These are phyloP conservation scores for Dromius quadrimaculatus DNA, from an alignment of 2,888 invertebrate genomes.

Conservation along the genomic window DNA sequence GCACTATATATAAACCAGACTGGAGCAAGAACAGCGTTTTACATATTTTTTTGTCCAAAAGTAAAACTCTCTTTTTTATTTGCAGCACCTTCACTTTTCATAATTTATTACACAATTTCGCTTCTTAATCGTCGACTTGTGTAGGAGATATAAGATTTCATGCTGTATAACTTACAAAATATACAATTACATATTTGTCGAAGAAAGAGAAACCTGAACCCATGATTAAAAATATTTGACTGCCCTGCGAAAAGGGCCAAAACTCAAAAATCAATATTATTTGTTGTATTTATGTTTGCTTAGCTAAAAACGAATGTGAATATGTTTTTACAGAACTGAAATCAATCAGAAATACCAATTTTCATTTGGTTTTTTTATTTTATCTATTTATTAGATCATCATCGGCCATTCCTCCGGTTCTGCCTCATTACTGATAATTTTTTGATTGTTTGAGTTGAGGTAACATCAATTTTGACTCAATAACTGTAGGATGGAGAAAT, in stretches of 20 bases:
- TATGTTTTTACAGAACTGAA: too few species aligned
- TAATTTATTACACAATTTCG: constrained; percentile 44
- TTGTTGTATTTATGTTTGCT: too few species aligned
- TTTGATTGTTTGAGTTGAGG: constrained; percentile 18
- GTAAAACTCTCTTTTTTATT: constrained; percentile 35
- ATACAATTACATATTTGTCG: constrained; percentile 19
- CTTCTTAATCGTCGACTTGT: constrained; percentile 27
- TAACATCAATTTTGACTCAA: constrained; percentile 15
- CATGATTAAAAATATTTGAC: too few species aligned
- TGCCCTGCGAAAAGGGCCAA: too few species aligned
- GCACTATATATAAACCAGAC: not conserved
- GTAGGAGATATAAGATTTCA: constrained; percentile 37
- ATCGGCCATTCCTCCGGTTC: too few species aligned
- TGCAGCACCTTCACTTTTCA: constrained; percentile 41
- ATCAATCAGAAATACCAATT: too few species aligned
- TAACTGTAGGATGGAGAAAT: constrained; percentile 5
- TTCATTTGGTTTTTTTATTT: too few species aligned
- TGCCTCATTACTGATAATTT: too few species aligned
- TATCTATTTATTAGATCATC: too few species aligned
- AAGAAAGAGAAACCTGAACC: too few species aligned
- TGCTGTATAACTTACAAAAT: constrained; percentile 10
- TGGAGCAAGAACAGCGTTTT: constrained; percentile 10
- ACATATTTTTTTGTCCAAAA: constrained; percentile 26
- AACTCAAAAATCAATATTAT: too few species aligned
- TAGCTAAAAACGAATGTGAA: too few species aligned